Conservation (phyloP, 2,113 vertebrate species). For the Danionella cerebrum region DNA sequence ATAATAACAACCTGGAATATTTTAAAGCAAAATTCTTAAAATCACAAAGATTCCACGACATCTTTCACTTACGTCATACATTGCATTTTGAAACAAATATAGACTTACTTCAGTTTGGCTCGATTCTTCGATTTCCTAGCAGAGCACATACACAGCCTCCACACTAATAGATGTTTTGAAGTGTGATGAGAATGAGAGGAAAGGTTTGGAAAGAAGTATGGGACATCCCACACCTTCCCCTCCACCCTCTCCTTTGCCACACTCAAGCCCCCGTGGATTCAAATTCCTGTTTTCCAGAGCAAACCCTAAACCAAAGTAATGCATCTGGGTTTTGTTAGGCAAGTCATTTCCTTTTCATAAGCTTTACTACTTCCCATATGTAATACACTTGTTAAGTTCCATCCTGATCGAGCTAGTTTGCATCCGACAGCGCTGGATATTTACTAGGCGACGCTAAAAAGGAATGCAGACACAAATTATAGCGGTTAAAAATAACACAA, state of each 20-base stretch:
- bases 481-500: conserved; percentile 13
- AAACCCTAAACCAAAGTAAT: conserved; percentile 35
- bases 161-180: neutral
- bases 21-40: no score
- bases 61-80: no score
- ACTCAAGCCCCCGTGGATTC: conserved; percentile 30
- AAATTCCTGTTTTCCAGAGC: conserved; percentile 36
- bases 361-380: neutral
- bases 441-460: conserved; percentile 14
- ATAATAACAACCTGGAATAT: no score
- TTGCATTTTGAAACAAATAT: no score
- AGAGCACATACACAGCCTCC: neutral
- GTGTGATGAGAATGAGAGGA: conserved; percentile 7
- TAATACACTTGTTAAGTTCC: neutral
- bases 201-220: conserved; percentile 16
- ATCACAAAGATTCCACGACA: no score
- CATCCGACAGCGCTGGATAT: conserved; percentile 20
- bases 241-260: neutral
- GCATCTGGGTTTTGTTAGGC: conserved; percentile 27
- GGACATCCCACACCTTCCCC: conserved; percentile 22
- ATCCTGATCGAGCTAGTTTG: neutral
- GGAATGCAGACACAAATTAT: conserved; percentile 28
- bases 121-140: neutral
- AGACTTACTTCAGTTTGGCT: neutral
- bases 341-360: neutral